Base-by-base conservation (phyloP, 2,113 vertebrate species). In the Rhabdomys dilectus region DNA sequence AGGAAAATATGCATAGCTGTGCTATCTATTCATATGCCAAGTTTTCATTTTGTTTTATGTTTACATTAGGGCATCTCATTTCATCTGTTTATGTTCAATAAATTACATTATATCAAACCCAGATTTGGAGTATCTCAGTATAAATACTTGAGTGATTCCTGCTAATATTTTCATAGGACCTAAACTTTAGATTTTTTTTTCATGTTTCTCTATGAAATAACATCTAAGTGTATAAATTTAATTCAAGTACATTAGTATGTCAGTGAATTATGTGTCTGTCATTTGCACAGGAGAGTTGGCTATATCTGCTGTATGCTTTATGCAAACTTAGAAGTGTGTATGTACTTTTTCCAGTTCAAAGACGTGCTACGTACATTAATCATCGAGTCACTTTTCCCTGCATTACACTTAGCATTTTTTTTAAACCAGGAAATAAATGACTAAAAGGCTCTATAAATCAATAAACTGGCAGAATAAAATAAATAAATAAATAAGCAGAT, bases 71-170 rank as follows among this genome's bases (percentile, higher is more conserved):
- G 87, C 91, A 96, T 92, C 94, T 97, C 76, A 94, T 93, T 96
- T 93, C 97, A 97, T 45, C 36, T 97, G 86, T 98, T 98, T 98
- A 95, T 96, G 92, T 98, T 96, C 98, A 97, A 84, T 85, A 97
- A 72, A 93, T 58, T 97, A 82, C 96, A 94, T 84, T 97, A 75
- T 96, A 94, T 89, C 93, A 93, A 94, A 89, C 91, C 72, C 96
- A 96, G 84, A 97, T 95, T 97, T 94, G 91, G 60, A 97, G 89
- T n/a, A 97, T 95, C 90, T 98, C 51, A 95, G 66, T n/a, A 89
- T 94, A 97, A 97, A 98, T 94, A 89, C 95, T 96, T 97, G 42
- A 31, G 31, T 82, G 98, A 98, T 96, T 98, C 91, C 64, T 87
- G 11, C 36, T 97, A 98, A 92, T 95, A 97, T 97, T 91, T 91